Evolutionary conservation across 2,888 invertebrate species (phyloP), one percentile per base, ranked within the genome.

Genomic region (Nymphalis c-album): DNA sequence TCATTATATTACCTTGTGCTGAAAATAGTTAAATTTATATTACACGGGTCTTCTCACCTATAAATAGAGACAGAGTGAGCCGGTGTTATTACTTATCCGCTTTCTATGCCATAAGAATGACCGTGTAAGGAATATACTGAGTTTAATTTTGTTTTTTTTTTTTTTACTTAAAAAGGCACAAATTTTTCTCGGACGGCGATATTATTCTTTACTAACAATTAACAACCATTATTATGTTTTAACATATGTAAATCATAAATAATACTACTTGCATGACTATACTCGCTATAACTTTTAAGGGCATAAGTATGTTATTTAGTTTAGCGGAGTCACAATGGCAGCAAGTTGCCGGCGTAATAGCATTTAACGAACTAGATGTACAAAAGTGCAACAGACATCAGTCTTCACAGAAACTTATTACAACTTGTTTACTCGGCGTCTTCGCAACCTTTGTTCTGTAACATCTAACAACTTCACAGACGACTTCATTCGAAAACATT

Each of bases 341-440:
- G 20, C 48, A 58, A 66, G 55, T 58, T 16, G 51, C 20, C 57
- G 62, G 40, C 40, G 47, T 51, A 58, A 67, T 62, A 35, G 48
- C 22, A 59, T 63, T 67, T 62, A 63, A 50, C 59, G 50, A 66
- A 55, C 31, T 60, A 35, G 31, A 47, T 26, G 46, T 55, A 53
- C 58, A 65, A 63, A 72, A 68, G 68, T 70, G 62, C 68, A 65
- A 63, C 64, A 71, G 60, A 73, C 62, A 68, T 71, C 63, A 70
- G 60, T 31, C 68, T 70, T 60, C 67, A 35, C 70, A 10, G 71
- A 71, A 90, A 88, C 88, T 89, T 87, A 86, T 85, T 85, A 85
- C 87, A 90, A 88, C 86, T 88, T 90, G 88, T 90, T 90, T 89
- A 89, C 85, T 81, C 81, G 79, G 79, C 80, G 83, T 82, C 85